Conservation (phyloP, 2,113 vertebrate species). For the Seriola dumerili region DNA sequence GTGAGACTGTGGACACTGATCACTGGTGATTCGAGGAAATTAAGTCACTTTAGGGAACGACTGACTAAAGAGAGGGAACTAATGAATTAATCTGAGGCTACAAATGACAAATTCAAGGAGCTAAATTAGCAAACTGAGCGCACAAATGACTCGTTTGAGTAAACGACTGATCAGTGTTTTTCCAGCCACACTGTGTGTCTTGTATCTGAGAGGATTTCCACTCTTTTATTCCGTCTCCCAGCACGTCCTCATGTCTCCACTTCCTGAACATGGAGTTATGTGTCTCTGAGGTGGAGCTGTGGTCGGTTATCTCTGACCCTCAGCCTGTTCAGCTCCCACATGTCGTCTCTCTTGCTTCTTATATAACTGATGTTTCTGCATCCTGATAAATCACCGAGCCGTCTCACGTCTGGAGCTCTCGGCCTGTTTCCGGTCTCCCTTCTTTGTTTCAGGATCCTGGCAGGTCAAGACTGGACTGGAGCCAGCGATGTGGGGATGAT, state of each 20-base stretch:
- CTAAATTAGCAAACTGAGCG: background rate
- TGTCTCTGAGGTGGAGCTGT: constrained; percentile 30
- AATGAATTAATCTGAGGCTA: background rate
- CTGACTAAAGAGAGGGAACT: no score
- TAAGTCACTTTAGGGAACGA: background rate
- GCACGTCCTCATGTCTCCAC: background rate
- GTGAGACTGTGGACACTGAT: no score
- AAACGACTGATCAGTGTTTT: background rate
- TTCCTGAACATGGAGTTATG: constrained; percentile 16
- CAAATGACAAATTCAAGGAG: background rate
- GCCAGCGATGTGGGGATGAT: constrained; percentile 12
- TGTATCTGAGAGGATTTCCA: background rate
- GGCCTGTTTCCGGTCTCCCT: constrained; percentile 21
- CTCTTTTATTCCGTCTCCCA: background rate
- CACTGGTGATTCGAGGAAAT: no score
- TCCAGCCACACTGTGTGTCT: background rate
- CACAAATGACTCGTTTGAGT: no score
- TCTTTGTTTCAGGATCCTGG: constrained; percentile 60
- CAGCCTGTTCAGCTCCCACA: background rate
- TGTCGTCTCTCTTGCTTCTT: constrained; percentile 46
- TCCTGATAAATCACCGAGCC: constrained; percentile 59
- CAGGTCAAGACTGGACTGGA: constrained; percentile 25
- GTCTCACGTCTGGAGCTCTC: constrained; percentile 29
- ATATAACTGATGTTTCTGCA: constrained; percentile 50
- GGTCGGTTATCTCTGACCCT: constrained; percentile 43